These are phyloP conservation scores for Chrysolina oricalcia DNA, from an alignment of 2,888 invertebrate species.

Conservation along the genomic window DNA sequence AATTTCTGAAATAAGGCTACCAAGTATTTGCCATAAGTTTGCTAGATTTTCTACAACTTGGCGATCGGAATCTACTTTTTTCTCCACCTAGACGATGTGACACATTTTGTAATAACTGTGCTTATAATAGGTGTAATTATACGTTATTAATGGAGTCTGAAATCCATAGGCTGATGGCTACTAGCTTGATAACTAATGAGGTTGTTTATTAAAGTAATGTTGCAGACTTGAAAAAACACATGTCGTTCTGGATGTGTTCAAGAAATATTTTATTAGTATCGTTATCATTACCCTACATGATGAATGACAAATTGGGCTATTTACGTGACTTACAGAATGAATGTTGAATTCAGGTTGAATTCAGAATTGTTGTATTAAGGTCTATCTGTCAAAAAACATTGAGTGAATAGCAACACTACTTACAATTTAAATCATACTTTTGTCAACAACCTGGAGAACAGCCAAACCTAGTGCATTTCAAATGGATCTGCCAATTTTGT, in stretches of 20 bases:
- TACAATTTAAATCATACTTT: too few species aligned
- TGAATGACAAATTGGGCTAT: constrained; percentile 11
- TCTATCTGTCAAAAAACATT: too few species aligned
- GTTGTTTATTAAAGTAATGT: constrained; percentile 35
- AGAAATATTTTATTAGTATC: constrained; percentile 28
- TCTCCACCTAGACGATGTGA: constrained; percentile 31
- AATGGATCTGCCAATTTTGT: too few species aligned
- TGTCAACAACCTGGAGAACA: too few species aligned
- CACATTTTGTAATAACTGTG: constrained; percentile 40
- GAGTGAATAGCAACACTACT: too few species aligned
- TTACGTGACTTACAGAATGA: neutral
- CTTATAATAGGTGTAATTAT: constrained; percentile 39
- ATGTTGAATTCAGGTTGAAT: neutral
- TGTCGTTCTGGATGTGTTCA: constrained; percentile 33
- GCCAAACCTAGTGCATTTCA: too few species aligned
- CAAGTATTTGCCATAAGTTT: too few species aligned
- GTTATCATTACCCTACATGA: constrained; percentile 11
- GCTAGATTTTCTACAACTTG: neutral
- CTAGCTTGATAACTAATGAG: constrained; percentile 36
- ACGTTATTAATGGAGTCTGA: constrained; percentile 40
- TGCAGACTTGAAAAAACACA: constrained; percentile 33
- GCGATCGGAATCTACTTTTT: constrained; percentile 35
- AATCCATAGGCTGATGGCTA: constrained; percentile 25
- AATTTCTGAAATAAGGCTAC: too few species aligned
- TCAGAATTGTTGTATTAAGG: too few species aligned